Percentiles rank a stretch among this genome's conserved stretches.
phyloP scores from a whole-genome alignment of 53 echinoderm and acorn worm species.

The Antedon mediterranea region DNA sequence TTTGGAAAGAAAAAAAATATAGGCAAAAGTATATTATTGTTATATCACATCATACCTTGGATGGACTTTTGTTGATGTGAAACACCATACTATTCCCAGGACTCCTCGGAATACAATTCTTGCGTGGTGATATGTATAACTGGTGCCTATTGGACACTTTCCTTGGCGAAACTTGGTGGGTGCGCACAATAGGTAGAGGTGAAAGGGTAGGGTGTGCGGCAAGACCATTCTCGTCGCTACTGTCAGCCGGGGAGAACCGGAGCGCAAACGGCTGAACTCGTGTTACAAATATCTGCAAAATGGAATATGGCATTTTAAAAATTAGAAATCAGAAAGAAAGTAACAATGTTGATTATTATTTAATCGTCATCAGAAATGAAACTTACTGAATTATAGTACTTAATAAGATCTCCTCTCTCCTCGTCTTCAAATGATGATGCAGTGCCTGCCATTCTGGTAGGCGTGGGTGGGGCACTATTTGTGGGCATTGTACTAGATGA shows the following conservation, averaged over 20 bases:
- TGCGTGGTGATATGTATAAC: slow-evolving; percentile 75
- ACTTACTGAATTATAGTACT: slow-evolving; percentile 92
- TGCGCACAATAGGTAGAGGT: slow-evolving; percentile 57
- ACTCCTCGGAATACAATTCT: slow-evolving; percentile 31
- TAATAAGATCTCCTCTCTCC: slow-evolving; percentile 84
- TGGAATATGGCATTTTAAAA: no score
- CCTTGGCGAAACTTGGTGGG: slow-evolving; percentile 71
- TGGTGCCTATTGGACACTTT: slow-evolving; percentile 80
- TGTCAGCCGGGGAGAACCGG: slow-evolving; percentile 34
- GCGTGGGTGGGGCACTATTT: slow-evolving; percentile 83
- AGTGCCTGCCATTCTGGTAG: slow-evolving; percentile 83
- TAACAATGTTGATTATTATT: no score
- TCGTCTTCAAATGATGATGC: slow-evolving; percentile 84
- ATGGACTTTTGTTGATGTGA: slow-evolving; percentile 75
- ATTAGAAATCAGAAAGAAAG: no score
- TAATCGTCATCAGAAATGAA: background rate
- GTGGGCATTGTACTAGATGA: slow-evolving; percentile 72
- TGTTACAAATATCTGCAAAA: slow-evolving; percentile 46
- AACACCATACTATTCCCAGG: slow-evolving; percentile 58
- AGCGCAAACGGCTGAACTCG: slow-evolving; percentile 57
- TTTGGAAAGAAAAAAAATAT: no score
- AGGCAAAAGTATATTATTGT: no score
- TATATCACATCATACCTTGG: slow-evolving; percentile 50
- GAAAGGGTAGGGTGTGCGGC: slow-evolving; percentile 62
- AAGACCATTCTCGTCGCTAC: slow-evolving; percentile 16